Evolutionary conservation across 1,140 invertebrate species (phyloP).

Genomic region (Neuroterus valhalla): DNA sequence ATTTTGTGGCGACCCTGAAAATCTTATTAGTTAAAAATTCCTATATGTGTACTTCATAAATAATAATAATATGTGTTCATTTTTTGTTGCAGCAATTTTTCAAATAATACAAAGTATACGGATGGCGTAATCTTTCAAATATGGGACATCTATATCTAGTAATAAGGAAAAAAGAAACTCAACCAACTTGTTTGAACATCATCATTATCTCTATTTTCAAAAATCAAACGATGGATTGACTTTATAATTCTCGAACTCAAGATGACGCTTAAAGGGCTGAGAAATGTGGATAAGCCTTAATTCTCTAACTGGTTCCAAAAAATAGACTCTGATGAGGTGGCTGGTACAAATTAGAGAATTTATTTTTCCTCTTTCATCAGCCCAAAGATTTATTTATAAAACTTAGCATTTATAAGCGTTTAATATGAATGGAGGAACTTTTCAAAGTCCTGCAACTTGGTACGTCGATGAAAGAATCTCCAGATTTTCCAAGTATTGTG

Average conservation of each 20-base stretch:
- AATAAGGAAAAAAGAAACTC: constrained; percentile 35
- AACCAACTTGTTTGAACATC: constrained; percentile 34
- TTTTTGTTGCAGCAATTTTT: constrained; percentile 86
- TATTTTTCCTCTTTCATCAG: constrained; percentile 45
- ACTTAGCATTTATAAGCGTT: constrained; percentile 69
- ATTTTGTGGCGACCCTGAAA: too few species aligned
- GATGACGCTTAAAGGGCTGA: constrained; percentile 32
- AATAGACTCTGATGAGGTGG: constrained; percentile 1
- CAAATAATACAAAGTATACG: constrained; percentile 97
- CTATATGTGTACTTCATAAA: too few species aligned
- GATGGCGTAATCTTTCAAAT: constrained; percentile 80
- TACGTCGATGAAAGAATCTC: constrained; percentile 49
- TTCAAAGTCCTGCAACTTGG: constrained; percentile 39
- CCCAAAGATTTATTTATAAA: constrained; percentile 66
- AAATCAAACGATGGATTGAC: constrained; percentile 34
- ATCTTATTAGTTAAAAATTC: too few species aligned
- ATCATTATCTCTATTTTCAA: constrained; percentile 47
- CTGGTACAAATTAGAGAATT: constrained; percentile 44
- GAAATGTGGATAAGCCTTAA: constrained; percentile 36
- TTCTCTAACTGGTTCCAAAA: constrained; percentile 37
- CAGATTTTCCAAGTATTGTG: background rate
- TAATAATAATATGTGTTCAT: constrained; percentile 37
- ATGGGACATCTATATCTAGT: constrained; percentile 35
- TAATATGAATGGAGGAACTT: constrained; percentile 56
- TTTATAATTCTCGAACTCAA: constrained; percentile 29